Percentiles rank a stretch among this genome's conserved stretches.
Evolutionary conservation across 2,888 invertebrate species (phyloP).

Genomic region (Ceriagrion tenellum): DNA sequence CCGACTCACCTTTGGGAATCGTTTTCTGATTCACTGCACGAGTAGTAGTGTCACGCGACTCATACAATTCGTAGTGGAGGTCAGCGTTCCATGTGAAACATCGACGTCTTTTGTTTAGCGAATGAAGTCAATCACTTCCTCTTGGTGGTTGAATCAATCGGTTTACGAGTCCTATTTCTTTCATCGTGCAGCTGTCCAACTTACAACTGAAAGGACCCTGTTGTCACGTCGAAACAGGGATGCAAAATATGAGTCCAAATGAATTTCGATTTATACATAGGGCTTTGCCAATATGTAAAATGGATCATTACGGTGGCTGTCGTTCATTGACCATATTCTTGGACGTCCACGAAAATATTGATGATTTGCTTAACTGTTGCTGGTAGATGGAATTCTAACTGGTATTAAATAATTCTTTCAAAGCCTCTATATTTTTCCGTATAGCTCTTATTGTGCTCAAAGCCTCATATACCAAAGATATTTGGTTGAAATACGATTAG

Average conservation of each 20-base stretch:
- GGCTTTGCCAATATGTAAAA: too few species aligned
- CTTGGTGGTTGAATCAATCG: neutral
- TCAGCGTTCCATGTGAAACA: neutral
- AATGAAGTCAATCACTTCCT: neutral
- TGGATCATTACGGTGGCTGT: too few species aligned
- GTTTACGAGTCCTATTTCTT: neutral
- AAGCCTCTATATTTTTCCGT: too few species aligned
- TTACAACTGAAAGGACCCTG: neutral
- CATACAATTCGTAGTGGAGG: neutral
- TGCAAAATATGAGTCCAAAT: neutral
- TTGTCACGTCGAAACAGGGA: neutral
- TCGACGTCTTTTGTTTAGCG: neutral
- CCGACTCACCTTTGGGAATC: neutral
- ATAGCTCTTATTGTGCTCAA: too few species aligned
- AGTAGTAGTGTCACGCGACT: neutral
- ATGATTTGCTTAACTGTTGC: too few species aligned
- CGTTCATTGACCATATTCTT: too few species aligned
- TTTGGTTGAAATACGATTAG: too few species aligned
- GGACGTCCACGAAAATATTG: too few species aligned
- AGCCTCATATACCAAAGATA: too few species aligned
- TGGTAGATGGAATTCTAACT: too few species aligned
- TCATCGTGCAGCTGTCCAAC: neutral
- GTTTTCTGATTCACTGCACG: neutral
- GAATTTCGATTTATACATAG: neutral
- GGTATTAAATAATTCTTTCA: too few species aligned